phyloP scores from a whole-genome alignment of 1,140 invertebrate species.

The Schlechtendalia chinensis region DNA sequence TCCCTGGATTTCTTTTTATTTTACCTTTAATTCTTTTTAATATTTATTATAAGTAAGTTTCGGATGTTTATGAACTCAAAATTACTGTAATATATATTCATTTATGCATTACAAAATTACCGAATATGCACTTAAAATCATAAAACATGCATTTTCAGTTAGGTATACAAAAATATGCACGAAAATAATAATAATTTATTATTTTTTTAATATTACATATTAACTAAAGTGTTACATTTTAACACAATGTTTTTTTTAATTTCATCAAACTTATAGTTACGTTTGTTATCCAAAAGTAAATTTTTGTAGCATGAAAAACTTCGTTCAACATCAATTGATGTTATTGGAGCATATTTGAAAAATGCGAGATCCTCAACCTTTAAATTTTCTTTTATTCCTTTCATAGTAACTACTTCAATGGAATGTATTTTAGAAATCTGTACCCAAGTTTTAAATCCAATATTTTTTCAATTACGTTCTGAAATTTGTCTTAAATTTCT shows the following conservation, averaged over 20 bases:
- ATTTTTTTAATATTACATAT: too few species aligned
- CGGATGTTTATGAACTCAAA: background rate
- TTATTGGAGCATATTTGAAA: conserved; percentile 1
- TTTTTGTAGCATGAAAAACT: too few species aligned
- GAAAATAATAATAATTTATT: background rate
- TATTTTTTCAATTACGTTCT: background rate
- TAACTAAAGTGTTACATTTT: background rate
- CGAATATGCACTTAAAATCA: background rate
- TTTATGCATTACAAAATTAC: conserved; percentile 8
- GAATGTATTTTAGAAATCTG: background rate
- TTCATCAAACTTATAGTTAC: too few species aligned
- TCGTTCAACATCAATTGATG: background rate
- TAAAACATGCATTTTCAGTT: too few species aligned
- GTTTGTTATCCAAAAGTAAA: too few species aligned
- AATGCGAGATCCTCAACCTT: conserved; percentile 5
- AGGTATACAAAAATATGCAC: background rate
- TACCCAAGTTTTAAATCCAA: background rate
- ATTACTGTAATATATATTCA: background rate
- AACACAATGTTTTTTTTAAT: background rate
- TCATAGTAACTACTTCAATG: background rate
- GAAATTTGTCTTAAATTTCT: conserved; percentile 2
- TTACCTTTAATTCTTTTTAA: too few species aligned
- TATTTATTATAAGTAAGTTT: background rate
- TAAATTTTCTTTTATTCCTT: background rate
- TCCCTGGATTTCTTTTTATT: too few species aligned